A percentile compares a stretch with the other conserved stretches of the same genome.
Conservation (phyloP, 2,113 vertebrate species). For the Ochotona curzoniae region DNA sequence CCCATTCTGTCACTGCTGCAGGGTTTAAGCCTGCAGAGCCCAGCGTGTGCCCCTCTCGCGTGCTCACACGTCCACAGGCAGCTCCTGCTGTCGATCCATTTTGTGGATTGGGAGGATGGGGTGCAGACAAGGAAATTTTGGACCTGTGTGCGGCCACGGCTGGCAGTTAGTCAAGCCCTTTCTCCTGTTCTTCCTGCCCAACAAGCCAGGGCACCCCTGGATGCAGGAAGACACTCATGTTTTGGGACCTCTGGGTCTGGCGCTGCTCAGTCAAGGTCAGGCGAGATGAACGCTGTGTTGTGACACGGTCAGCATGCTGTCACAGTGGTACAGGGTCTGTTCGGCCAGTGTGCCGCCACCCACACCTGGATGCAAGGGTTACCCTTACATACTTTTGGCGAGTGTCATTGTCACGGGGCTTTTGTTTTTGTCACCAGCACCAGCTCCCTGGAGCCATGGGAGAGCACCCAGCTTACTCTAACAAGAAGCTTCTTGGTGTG, state of each 20-base stretch:
- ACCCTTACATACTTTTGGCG: neutral
- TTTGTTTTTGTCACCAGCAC: neutral
- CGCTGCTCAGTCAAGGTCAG: neutral
- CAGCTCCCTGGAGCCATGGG: neutral
- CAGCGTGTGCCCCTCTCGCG: no score
- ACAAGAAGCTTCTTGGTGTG: no score
- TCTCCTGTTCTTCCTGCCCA: neutral
- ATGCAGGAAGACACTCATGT: no score
- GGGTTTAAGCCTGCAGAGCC: neutral
- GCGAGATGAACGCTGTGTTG: neutral
- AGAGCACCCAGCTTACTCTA: fast-evolving
- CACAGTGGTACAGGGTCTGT: neutral
- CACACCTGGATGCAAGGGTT: neutral
- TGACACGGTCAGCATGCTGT: neutral
- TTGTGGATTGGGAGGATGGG: neutral
- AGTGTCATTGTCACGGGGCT: fast-evolving
- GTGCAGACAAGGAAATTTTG: neutral
- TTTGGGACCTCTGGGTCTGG: neutral
- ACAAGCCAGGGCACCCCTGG: neutral
- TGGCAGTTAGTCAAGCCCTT: fast-evolving
- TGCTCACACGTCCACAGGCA: neutral
- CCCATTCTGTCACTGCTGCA: no score
- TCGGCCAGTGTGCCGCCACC: neutral
- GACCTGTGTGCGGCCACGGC: neutral
- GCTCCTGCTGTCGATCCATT: neutral